Conservation (phyloP, 2,113 vertebrate species). For the Phasianus colchicus region DNA sequence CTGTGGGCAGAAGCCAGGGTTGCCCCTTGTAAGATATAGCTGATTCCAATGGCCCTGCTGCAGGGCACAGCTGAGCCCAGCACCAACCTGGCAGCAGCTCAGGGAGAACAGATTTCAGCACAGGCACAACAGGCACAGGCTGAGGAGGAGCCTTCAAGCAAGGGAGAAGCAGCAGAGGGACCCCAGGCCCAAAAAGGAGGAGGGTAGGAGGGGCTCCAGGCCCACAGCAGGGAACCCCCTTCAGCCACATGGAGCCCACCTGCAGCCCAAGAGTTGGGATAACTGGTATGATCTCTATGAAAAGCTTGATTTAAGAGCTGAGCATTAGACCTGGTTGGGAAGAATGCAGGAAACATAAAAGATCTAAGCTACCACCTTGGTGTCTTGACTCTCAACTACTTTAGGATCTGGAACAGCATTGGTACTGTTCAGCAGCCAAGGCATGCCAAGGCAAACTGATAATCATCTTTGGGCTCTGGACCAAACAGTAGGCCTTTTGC, state of each 20-base stretch:
- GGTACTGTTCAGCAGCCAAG: not conserved
- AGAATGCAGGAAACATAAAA: not conserved
- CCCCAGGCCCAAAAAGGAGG: too few species aligned
- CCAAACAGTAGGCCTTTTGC: not conserved
- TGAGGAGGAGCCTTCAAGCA: too few species aligned
- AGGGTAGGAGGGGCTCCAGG: too few species aligned
- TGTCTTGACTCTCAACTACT: not conserved
- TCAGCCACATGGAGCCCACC: too few species aligned
- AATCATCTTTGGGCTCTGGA: not conserved
- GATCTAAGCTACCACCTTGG: not conserved
- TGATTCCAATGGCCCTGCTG: not conserved
- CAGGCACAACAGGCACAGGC: too few species aligned
- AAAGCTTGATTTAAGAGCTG: not conserved
- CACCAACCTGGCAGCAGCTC: too few species aligned
- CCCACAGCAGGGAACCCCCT: not conserved
- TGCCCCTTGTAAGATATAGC: not conserved
- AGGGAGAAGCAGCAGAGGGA: not conserved
- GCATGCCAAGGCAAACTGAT: not conserved
- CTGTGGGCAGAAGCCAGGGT: rapidly evolving
- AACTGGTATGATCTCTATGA: not conserved
- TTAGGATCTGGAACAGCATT: not conserved
- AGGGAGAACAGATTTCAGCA: too few species aligned
- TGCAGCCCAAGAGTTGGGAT: not conserved
- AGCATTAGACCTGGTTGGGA: not conserved
- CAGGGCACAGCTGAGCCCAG: too few species aligned